These are phyloP conservation scores for Chaetogeoica ovagalla DNA, from an alignment of 2,888 invertebrate genomes.

Conservation along the genomic window DNA sequence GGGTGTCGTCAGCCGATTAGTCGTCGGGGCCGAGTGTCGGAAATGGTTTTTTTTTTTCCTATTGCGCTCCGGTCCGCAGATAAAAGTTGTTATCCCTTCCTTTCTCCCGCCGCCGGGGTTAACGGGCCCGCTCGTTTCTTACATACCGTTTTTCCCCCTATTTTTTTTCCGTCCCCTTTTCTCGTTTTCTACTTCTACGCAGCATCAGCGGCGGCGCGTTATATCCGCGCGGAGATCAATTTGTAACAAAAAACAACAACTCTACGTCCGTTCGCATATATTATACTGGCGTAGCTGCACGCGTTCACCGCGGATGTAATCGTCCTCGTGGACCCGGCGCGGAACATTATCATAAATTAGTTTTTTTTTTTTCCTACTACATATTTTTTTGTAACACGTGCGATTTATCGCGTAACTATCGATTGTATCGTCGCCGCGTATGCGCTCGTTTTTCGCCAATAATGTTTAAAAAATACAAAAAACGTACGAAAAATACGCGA, in stretches of 20 bases:
- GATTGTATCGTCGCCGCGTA: too few relatives aligned
- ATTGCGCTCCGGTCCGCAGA: constrained; percentile 4
- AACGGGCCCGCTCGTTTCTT: constrained; percentile 27
- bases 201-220: too few relatives aligned
- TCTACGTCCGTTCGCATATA: background rate
- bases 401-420: background rate
- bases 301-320: too few relatives aligned
- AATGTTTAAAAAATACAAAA: too few relatives aligned
- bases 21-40: constrained; percentile 43
- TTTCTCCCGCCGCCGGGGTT: constrained; percentile 14
- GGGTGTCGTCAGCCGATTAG: constrained; percentile 53
- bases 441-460: too few relatives aligned
- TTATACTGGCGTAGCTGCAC: background rate
- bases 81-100: constrained; percentile 39
- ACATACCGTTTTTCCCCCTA: constrained; percentile 7
- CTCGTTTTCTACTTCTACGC: background rate
- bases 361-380: too few relatives aligned
- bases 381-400: background rate
- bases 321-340: too few relatives aligned
- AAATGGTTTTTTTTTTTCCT: constrained; percentile 46
- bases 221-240: constrained; percentile 26
- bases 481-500: too few relatives aligned
- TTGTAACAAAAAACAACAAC: constrained; percentile 28
- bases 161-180: background rate
- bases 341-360: constrained; percentile 15